Conservation (phyloP, 2,113 vertebrate genomes). For the Cathartes aura region DNA sequence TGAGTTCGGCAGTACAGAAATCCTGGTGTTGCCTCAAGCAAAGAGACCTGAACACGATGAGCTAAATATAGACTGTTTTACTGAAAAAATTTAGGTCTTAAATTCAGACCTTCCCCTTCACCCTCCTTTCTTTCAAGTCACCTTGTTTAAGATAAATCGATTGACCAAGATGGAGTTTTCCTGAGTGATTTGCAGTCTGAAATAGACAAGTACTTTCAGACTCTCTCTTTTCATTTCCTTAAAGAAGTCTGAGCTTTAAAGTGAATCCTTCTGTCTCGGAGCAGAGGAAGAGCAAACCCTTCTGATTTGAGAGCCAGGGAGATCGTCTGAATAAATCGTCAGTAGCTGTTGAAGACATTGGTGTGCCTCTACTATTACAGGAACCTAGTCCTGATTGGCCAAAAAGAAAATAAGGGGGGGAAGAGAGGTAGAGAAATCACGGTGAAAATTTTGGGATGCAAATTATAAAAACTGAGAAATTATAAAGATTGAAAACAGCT, state of each 20-base stretch:
- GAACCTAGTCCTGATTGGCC: not conserved
- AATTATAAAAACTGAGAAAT: not conserved
- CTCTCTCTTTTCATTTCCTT: constrained; percentile 7
- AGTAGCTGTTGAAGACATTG: not conserved
- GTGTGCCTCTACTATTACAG: not conserved
- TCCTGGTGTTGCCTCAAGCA: not conserved
- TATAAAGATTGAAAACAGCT: not conserved
- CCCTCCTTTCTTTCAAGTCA: not conserved
- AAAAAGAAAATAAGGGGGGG: not conserved
- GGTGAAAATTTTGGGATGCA: not conserved
- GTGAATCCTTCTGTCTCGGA: not conserved
- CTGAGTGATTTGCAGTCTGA: not conserved
- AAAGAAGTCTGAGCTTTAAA: constrained; percentile 24
- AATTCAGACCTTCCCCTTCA: not conserved
- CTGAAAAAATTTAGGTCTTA: not conserved
- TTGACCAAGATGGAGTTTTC: not conserved
- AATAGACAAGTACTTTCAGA: not conserved
- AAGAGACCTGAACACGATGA: not conserved
- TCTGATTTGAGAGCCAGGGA: not conserved
- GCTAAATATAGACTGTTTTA: not conserved
- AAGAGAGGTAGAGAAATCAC: not conserved
- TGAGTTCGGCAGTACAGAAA: not conserved
- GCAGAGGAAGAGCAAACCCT: not conserved
- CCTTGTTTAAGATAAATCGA: not conserved
- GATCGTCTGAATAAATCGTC: not conserved